Evolutionary conservation across 2,113 vertebrate genomes (phyloP), one percentile per base, ranked within the genome.

Genomic region (Alexandromys fortis): DNA sequence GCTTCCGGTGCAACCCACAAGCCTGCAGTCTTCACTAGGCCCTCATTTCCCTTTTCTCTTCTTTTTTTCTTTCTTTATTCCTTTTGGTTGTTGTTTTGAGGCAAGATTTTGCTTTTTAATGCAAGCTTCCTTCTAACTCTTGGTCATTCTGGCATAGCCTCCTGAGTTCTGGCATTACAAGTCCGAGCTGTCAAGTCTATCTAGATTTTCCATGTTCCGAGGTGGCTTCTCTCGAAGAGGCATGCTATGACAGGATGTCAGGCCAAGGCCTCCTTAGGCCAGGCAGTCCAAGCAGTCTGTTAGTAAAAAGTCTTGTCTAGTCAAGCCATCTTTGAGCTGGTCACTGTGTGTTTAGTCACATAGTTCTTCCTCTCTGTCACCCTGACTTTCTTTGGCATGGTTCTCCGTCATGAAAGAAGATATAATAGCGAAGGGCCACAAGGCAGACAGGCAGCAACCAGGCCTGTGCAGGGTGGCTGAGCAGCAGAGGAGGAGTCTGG

Each of bases 401-500:
- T 3, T 86, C 45, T 89, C 33, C 89, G 78, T 7, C 38, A 52
- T 89, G 5, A 10, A 89, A 72, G 63, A 35, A 61, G 26, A 91
- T 1, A 28, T 1, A 38, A 49, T 49, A 33, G 24, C 75, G 49
- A 94, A 45, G 81, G 68, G 7, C 13, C 58, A 5, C 30, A 42
- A 58, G 91, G 63, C 33, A 95, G 92, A 83, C 17, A 93, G 45
- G 91, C 61, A 42, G 75, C 26, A 22, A 52, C 47, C 52, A 33
- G 22, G 42, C 49, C 52, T 91, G 47, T 90, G 33, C 70, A 85
- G 82, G 63, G 90, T 35, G 0, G 75, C 83, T 95, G 55, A 86
- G 83, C 49, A 68, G 55, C 77, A 77, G 63, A 95, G 96, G 89
- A 95, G 96, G 93, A 92, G 83, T 63, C 83, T 85, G 24, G 33